Evolutionary conservation across 2,888 invertebrate species (phyloP), one percentile per base, ranked within the genome.

Genomic region (Hypercompe scribonia): DNA sequence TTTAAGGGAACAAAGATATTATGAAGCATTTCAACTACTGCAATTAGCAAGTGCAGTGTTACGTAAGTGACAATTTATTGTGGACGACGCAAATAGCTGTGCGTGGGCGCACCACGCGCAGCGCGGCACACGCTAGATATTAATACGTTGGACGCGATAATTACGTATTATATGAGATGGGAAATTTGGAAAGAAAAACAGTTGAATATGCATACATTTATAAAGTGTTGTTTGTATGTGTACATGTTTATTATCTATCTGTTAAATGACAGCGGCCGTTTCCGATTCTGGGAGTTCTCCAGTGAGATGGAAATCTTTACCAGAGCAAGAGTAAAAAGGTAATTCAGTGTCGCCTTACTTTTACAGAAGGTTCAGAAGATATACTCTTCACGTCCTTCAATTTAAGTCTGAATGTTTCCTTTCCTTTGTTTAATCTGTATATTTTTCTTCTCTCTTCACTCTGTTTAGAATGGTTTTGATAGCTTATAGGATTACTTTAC

Each of bases 41-140:
- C 70, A 70, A 70, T 70, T 64, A 64, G 46, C 46, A 46, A 63
- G 63, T 70, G 70, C 70, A 70, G 42, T 58, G 54, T 68, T 68
- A 76, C 77, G 79, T 79, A 76, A 84, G 73, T 73, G 75, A 77
- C 77, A 82, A 81, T 61, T 54, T 58, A 64, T 82, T 71, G 70
- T 75, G 28, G 73, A 21, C 21, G 74, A 68, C 71, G 73, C 76
- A 82, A 83, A 83, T 84, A 83, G 83, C 72, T 33, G 64, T 54
- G 70, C 70, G 83, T 84, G 75, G 83, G 83, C 73, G 83, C 67
- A 24, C 31, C 71, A 77, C 73, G 79, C 79, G 76, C 71, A 69
- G 72, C 39, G 42, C 61, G 31, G 21, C 58, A 58, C n/a, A 31
- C 31, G 21, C 13, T 28, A 24, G 18, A 61, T 58, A 39, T 68